Evolutionary conservation across 2,113 vertebrate species (phyloP).

Genomic region (Etheostoma spectabile): DNA sequence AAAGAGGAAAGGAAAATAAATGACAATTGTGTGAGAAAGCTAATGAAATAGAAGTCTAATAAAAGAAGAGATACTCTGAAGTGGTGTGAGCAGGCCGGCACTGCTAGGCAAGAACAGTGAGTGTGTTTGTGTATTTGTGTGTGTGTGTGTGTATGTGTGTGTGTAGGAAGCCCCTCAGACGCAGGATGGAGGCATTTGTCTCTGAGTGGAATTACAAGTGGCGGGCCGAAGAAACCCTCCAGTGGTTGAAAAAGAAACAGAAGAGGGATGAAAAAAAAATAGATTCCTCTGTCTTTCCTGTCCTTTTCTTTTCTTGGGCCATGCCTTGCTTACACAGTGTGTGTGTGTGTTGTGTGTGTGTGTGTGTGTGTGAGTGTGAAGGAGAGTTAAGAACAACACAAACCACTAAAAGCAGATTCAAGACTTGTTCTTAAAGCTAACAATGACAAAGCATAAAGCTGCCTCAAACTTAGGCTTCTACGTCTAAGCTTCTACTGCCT

Average conservation of each 20-base stretch:
- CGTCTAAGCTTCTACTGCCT: background rate
- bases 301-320: conserved; percentile 40
- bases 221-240: conserved; percentile 72
- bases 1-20: conserved; percentile 21
- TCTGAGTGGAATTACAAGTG: conserved; percentile 84
- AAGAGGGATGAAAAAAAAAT: conserved; percentile 34
- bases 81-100: conserved; percentile 27
- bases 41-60: conserved; percentile 55
- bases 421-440: conserved; percentile 8
- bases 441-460: conserved; percentile 9
- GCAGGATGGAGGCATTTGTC: conserved; percentile 76
- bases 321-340: conserved; percentile 2
- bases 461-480: background rate
- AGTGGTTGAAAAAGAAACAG: conserved; percentile 66
- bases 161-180: conserved; percentile 62
- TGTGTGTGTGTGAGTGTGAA: background rate
- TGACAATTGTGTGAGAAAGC: conserved; percentile 22
- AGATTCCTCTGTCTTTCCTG: conserved; percentile 63
- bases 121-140: conserved; percentile 33
- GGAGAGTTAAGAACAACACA: conserved; percentile 1
- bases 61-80: conserved; percentile 30
- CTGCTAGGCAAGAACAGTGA: conserved; percentile 15
- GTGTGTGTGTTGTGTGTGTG: conserved; percentile 1
- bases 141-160: conserved; percentile 43
- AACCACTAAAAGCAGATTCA: conserved; percentile 1